Evolutionary conservation across 2,797 vertebrate genomes (phyloP).

Genomic region (Taeniopygia guttata): DNA sequence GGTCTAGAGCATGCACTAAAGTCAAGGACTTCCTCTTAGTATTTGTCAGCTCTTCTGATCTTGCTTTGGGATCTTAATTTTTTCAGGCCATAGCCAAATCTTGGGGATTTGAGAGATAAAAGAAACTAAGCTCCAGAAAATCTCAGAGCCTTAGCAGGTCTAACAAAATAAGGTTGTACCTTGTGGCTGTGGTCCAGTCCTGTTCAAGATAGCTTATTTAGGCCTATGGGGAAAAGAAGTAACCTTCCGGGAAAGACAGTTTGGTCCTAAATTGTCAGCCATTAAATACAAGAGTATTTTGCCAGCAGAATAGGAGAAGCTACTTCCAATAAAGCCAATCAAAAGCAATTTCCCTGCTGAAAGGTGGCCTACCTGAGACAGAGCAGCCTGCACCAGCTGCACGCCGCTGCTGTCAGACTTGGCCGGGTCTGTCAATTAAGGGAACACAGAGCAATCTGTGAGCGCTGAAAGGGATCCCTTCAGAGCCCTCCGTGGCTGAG

Average conservation of each 20-base stretch:
- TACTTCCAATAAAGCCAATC: constrained; percentile 80
- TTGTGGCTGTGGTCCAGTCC: neutral
- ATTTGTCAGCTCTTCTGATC: neutral
- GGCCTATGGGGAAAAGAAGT: neutral
- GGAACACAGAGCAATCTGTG: constrained; percentile 91
- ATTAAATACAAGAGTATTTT: constrained; percentile 30
- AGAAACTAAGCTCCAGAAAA: neutral
- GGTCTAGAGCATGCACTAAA: neutral
- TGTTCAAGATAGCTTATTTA: neutral
- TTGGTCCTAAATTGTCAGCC: neutral
- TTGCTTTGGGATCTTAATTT: neutral
- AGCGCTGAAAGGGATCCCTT: constrained; percentile 91
- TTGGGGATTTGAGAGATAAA: neutral
- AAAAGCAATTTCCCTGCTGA: constrained; percentile 87
- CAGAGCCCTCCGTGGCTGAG: constrained; percentile 80
- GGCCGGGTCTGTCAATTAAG: constrained; percentile 89
- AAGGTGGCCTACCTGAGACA: constrained; percentile 86
- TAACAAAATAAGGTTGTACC: neutral
- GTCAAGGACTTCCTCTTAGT: neutral
- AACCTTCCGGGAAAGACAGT: neutral
- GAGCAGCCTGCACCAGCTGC: constrained; percentile 81
- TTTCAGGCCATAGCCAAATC: neutral
- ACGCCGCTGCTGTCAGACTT: constrained; percentile 81
- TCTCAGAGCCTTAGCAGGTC: neutral
- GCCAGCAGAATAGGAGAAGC: constrained; percentile 49